A percentile compares a stretch with the other conserved stretches of the same genome.
Evolutionary conservation across 2,113 vertebrate genomes (phyloP).

Genomic region (Mormyrus lacerda): DNA sequence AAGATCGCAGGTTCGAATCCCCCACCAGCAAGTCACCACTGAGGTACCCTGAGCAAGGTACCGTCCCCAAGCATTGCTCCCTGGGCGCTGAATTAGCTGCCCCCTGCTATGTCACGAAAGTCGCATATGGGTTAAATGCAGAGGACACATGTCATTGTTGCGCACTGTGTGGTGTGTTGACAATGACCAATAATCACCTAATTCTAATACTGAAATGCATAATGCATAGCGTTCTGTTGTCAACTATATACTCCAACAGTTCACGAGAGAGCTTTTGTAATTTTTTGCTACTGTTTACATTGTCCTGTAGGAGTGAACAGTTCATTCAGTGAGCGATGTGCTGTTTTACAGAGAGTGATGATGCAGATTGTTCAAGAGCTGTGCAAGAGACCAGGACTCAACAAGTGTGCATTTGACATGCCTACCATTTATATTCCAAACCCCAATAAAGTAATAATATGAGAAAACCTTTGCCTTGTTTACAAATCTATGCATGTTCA

Average conservation of each 20-base stretch:
- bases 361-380: slow-evolving; percentile 82
- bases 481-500: not conserved
- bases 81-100: too few relatives aligned
- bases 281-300: not conserved
- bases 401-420: slow-evolving; percentile 78
- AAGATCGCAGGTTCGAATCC: too few relatives aligned
- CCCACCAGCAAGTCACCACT: too few relatives aligned
- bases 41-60: too few relatives aligned
- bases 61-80: too few relatives aligned
- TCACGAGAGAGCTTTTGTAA: not conserved
- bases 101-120: too few relatives aligned
- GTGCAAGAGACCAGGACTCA: slow-evolving; percentile 71
- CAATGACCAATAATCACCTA: too few relatives aligned
- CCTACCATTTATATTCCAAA: slow-evolving; percentile 71
- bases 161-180: too few relatives aligned
- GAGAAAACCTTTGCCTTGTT: not conserved
- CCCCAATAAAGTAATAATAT: slow-evolving; percentile 54
- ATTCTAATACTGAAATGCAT: not conserved
- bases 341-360: slow-evolving; percentile 61
- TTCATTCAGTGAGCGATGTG: not conserved
- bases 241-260: not conserved
- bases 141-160: too few relatives aligned
- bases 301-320: not conserved
- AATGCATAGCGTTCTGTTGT: not conserved
- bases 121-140: too few relatives aligned